phyloP scores from a whole-genome alignment of 2,797 vertebrate species.

The Ciconia nigra region DNA sequence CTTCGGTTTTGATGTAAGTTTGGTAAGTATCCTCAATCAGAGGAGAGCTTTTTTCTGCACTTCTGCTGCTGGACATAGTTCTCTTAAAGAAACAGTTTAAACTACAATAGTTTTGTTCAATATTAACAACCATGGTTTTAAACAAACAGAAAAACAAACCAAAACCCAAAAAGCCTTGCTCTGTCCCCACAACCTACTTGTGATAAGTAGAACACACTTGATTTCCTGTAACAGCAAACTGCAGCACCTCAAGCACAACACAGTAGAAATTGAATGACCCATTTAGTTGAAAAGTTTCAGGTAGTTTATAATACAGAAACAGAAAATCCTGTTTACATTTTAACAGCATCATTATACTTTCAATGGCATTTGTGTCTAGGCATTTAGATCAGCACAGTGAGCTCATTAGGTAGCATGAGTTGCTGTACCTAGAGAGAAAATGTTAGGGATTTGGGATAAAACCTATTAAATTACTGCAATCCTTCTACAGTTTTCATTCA shows the following conservation, averaged over 20 bases:
- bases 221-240: neutral
- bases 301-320: neutral
- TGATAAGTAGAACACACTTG: neutral
- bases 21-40: neutral
- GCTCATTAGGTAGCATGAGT: neutral
- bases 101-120: neutral
- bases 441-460: neutral
- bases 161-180: neutral
- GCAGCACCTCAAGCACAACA: neutral
- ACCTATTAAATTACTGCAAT: neutral
- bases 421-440: neutral
- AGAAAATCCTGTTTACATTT: slow-evolving; percentile 3
- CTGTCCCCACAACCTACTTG: neutral
- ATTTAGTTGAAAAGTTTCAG: neutral
- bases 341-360: neutral
- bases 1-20: neutral
- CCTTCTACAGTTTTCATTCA: neutral
- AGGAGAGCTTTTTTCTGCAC: neutral
- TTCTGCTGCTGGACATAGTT: neutral
- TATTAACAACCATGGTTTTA: neutral
- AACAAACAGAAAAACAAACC: neutral
- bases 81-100: neutral
- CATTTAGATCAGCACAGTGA: neutral
- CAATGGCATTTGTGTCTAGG: neutral
- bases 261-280: neutral